Evolutionary conservation across 2,113 vertebrate species (phyloP), one percentile per base, ranked within the genome.

Genomic region (Caranx ignobilis): DNA sequence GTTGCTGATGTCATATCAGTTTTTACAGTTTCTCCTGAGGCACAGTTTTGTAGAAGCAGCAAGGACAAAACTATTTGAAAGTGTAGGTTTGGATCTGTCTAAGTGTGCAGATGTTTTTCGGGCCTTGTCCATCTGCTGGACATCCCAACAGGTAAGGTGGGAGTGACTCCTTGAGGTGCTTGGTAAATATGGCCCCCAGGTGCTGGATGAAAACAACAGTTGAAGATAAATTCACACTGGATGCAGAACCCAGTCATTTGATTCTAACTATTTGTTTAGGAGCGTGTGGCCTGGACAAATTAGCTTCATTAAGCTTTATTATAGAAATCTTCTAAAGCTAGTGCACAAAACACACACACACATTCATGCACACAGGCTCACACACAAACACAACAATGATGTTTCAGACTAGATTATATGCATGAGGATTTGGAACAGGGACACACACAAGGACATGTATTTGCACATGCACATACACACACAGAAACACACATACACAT

Each of bases 341-440:
- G 13, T 26, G 47, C 48, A 55, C 26, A 4, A 1, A 73, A 10
- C 39, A 41, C 8, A 11, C 18, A 34, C n/a, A 43, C 37, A 65
- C 35, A 60, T 34, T 31, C 31, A 75, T 13, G 4, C 47, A 64
- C 2, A 66, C 3, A 64, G 18, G n/a, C 2, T 21, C 19, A n/a
- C 19, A 73, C 16, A 57, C 31, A 41, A 10, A 60, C 10, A 48
- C 3, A 41, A 34, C 16, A 18, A 45, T 18, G 3, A 66, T 50
- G 50, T 80, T 71, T 19, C 16, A 21, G 11, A 41, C 7, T 26
- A 34, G 21, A 61, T 19, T 45, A 52, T 50, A 34, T 71, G 70
- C 31, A 75, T 76, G 64, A 13, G 79, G 52, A 79, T 59, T 68
- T 56, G n/a, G 32, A 66, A 7, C 12, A 71, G 50, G 50, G 5